Evolutionary conservation across 2,888 invertebrate genomes (phyloP).

Genomic region (Drosophila picticornis): DNA sequence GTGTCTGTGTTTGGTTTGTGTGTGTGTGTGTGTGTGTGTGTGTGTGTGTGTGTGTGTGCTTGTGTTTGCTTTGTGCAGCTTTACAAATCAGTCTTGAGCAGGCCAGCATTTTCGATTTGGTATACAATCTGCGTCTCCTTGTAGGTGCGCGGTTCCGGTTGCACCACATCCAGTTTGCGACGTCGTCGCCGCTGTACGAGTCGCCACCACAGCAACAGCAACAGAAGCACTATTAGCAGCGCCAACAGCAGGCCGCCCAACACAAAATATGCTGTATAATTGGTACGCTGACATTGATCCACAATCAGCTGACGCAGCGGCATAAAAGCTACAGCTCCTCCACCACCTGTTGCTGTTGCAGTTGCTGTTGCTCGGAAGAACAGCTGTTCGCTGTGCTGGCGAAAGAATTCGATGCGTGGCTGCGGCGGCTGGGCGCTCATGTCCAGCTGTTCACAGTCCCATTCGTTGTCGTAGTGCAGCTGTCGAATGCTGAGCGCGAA

Average conservation of each 20-base stretch:
- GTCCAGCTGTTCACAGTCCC: slow-evolving; percentile 79
- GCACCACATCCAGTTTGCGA: slow-evolving; percentile 89
- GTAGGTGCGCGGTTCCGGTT: slow-evolving; percentile 93
- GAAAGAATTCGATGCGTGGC: slow-evolving; percentile 82
- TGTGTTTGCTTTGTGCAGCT: slow-evolving; percentile 31
- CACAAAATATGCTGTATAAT: slow-evolving; percentile 85
- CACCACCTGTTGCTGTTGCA: neutral
- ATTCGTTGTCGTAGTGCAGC: slow-evolving; percentile 77
- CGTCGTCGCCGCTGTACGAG: slow-evolving; percentile 87
- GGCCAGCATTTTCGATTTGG: slow-evolving; percentile 93
- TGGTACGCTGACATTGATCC: slow-evolving; percentile 76
- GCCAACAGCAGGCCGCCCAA: slow-evolving; percentile 85
- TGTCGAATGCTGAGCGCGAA: slow-evolving; percentile 81
- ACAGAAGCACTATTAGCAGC: slow-evolving; percentile 84
- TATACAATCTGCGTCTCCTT: slow-evolving; percentile 94
- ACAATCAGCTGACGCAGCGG: slow-evolving; percentile 78
- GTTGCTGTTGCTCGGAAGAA: slow-evolving; percentile 62
- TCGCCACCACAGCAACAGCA: slow-evolving; percentile 85
- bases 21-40: slow-evolving; percentile 30
- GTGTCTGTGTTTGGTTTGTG: slow-evolving; percentile 25
- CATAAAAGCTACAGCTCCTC: slow-evolving; percentile 38
- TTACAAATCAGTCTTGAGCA: slow-evolving; percentile 91
- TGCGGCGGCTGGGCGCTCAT: slow-evolving; percentile 64
- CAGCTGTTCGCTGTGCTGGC: slow-evolving; percentile 75
- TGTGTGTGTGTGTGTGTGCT: slow-evolving; percentile 21